Base-by-base conservation (phyloP, 2,888 invertebrate genomes). In the Cordylochernes scorpioides region DNA sequence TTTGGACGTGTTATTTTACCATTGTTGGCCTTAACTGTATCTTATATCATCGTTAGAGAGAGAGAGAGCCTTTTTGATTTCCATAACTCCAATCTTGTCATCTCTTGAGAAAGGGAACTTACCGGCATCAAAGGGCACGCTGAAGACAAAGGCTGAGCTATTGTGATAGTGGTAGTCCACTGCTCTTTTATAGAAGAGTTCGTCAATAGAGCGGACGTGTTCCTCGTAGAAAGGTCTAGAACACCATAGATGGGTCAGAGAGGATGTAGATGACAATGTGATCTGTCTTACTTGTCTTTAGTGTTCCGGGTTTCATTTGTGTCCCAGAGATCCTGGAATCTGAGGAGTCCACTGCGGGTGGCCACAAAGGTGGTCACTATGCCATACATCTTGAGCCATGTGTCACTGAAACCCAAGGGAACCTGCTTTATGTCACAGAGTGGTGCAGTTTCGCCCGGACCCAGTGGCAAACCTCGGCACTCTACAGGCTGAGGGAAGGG, bases 61-160 rank as follows among this genome's bases (percentile, higher is more conserved):
- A n/a, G n/a, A n/a, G n/a, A n/a, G n/a, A n/a, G n/a, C n/a, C n/a
- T n/a, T n/a, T n/a, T n/a, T n/a, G n/a, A n/a, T n/a, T n/a, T n/a
- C n/a, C n/a, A n/a, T n/a, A n/a, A n/a, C n/a, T n/a, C n/a, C n/a
- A n/a, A n/a, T n/a, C n/a, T n/a, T n/a, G n/a, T n/a, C n/a, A n/a
- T n/a, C n/a, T n/a, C n/a, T n/a, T n/a, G n/a, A 2, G 9, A 25
- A 25, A 24, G n/a, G 13, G n/a, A 24, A 15, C 9, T 13, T 27
- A 30, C 69, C 58, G 31, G 68, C 67, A 44, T 71, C 68, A 51
- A 73, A 74, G 0, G 74, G 73, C 17, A 77, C 72, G 24, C 80
- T 78, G 54, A 73, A 84, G 2, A 84, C 80, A 50, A 82, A 84
- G 50, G 80, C 77, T 44, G 80, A 77, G 30, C 75, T 64, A 1